Percentiles rank a stretch among this genome's conserved stretches.
Conservation (phyloP, 2,797 vertebrate genomes). For the Enteromius radiatus region DNA sequence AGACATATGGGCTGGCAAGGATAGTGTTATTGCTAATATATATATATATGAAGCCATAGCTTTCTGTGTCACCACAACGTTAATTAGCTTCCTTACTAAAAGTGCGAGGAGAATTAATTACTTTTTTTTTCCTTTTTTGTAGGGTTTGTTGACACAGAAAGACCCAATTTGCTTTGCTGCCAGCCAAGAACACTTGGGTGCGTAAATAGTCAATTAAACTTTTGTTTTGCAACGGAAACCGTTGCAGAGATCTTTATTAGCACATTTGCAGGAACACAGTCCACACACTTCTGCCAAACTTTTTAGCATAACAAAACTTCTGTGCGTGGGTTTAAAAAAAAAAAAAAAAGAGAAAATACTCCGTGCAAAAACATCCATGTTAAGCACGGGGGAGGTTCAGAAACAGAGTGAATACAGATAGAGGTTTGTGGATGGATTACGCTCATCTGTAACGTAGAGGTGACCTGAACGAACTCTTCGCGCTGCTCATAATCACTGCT, state of each 20-base stretch:
- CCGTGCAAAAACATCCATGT: conserved; percentile 5
- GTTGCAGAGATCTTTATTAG: conserved; percentile 42
- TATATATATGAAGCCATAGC: conserved; percentile 34
- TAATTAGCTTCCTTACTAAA: conserved; percentile 48
- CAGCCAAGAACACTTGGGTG: conserved; percentile 38
- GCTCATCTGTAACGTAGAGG: conserved; percentile 1
- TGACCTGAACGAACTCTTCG: conserved; percentile 26
- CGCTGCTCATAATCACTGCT: conserved; percentile 26
- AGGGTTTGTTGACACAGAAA: conserved; percentile 44
- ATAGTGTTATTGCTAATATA: conserved; percentile 36
- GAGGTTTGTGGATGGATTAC: conserved; percentile 22
- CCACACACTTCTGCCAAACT: conserved; percentile 35
- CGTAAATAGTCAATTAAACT: conserved; percentile 41
- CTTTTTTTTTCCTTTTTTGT: conserved; percentile 25
- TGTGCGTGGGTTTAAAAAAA: conserved; percentile 28
- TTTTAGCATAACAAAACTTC: conserved; percentile 41
- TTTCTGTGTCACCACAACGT: conserved; percentile 44
- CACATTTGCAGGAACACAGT: conserved; percentile 23
- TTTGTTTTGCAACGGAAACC: conserved; percentile 26
- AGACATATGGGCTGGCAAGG: conserved; percentile 38
- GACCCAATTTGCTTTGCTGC: conserved; percentile 50
- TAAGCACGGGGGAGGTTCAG: conserved; percentile 21
- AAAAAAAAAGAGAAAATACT: background rate
- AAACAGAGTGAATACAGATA: background rate
- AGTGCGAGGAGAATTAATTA: conserved; percentile 54